Evolutionary conservation across 2,113 vertebrate species (phyloP).

Genomic region (Potamarius usumacintae): DNA sequence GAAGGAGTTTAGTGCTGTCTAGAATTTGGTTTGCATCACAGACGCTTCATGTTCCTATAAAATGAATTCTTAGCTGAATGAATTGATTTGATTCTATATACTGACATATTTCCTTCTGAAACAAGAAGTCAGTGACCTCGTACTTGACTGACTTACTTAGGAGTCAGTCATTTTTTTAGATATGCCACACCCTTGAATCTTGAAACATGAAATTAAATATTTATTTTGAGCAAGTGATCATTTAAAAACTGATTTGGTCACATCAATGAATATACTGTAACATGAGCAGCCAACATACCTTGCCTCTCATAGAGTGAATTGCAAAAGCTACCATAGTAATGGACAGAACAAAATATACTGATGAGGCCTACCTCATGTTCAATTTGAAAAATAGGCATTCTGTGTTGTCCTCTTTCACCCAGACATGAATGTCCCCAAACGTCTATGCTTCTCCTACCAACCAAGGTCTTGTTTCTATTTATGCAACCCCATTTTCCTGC

Average conservation of each 20-base stretch:
- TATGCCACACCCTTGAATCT: neutral
- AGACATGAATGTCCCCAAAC: neutral
- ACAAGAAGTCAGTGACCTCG: too few relatives aligned
- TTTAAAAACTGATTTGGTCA: neutral
- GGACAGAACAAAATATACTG: neutral
- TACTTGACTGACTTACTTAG: too few relatives aligned
- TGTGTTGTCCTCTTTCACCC: neutral
- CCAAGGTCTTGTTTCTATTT: neutral
- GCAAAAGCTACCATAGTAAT: neutral
- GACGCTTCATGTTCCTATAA: neutral
- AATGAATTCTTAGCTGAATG: neutral
- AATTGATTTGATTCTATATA: neutral
- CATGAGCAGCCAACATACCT: neutral
- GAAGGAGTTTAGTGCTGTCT: neutral
- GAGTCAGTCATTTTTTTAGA: too few relatives aligned
- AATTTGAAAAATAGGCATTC: neutral
- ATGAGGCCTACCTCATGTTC: neutral
- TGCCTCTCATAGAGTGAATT: neutral
- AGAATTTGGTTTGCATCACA: neutral
- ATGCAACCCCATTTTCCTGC: neutral
- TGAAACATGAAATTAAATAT: neutral
- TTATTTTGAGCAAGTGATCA: neutral
- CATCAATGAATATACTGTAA: neutral
- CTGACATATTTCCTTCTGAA: neutral
- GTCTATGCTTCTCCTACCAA: neutral